These are phyloP conservation scores for Leucophenga montana DNA, from an alignment of 2,888 invertebrate genomes.

Conservation along the genomic window DNA sequence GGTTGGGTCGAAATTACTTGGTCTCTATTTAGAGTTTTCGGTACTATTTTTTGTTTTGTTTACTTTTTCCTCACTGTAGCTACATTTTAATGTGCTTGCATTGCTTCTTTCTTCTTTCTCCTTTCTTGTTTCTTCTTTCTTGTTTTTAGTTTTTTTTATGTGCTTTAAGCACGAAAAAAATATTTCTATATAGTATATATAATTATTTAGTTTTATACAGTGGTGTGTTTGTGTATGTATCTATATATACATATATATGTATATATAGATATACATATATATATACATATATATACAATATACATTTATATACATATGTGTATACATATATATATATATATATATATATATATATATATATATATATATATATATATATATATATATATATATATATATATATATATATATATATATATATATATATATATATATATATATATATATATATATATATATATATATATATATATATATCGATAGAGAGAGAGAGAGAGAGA, in stretches of 20 bases:
- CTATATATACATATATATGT: background rate
- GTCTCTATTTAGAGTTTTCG: background rate
- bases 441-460: slow-evolving; percentile 15
- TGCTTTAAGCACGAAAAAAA: slow-evolving; percentile 20
- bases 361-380: background rate
- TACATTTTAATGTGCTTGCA: background rate
- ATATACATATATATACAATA: background rate
- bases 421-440: slow-evolving; percentile 4
- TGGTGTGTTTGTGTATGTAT: slow-evolving; percentile 4
- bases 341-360: slow-evolving; percentile 18
- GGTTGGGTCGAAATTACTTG: slow-evolving; percentile 22
- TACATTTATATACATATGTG: slow-evolving; percentile 15
- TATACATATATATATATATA: background rate
- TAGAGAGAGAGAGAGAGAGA: too few relatives aligned
- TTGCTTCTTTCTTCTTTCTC: too few relatives aligned
- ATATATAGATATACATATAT: too few relatives aligned
- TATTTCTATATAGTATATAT: slow-evolving; percentile 9
- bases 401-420: slow-evolving; percentile 6
- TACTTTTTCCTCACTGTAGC: background rate
- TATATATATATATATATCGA: background rate
- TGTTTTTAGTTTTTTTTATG: background rate
- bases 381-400: slow-evolving; percentile 13
- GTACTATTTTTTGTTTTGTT: background rate
- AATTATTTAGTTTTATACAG: background rate
- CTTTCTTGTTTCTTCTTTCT: too few relatives aligned